Base-by-base conservation (phyloP, 2,113 vertebrate genomes). In the Micromys minutus region DNA sequence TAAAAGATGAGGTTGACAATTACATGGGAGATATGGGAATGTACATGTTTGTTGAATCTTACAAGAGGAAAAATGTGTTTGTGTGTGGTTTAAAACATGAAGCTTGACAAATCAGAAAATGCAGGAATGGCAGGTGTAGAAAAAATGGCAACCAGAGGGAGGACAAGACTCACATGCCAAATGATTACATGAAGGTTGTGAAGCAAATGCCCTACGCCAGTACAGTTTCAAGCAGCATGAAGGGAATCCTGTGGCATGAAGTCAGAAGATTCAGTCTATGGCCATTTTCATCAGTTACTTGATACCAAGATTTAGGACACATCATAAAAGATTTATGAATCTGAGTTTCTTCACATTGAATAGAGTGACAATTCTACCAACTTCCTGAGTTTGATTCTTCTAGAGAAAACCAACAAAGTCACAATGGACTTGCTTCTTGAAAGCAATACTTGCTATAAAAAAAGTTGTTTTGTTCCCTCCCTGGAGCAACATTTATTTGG, bases 271-370 rank as follows among this genome's bases (percentile, higher is more conserved):
- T 76, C 4, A 5, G 8, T 47, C 12, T 10, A 39, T n/a, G 45
- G 26, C 26, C 24, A 85, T 21, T 36, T 11, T 16, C 34, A 80
- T 29, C 45, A 16, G 2, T 50, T n/a, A 61, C 16, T 55, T 61
- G 74, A 13, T 81, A 42, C 3, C 50, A 84, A 77, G 57, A 76
- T 17, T 55, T 87, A 52, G 52, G 59, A 89, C 8, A 71, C 0
- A 0, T 15, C 71, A 69, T 13, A 3, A 57, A 91, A 87, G 63
- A 91, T 89, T 88, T 90, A 75, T 67, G 74, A 72, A 22, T 42
- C 31, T 42, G 84, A 47, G 17, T 26, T 76, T 87, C 45, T 96
- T 94, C 52, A 84, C 34, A 42, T 76, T 39, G 86, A 55, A 95
- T 57, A 75, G 50, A 76, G 22, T 36, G n/a, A 42, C 63, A 45